phyloP scores from a whole-genome alignment of 2,113 vertebrate genomes.

The Anolis carolinensis region DNA sequence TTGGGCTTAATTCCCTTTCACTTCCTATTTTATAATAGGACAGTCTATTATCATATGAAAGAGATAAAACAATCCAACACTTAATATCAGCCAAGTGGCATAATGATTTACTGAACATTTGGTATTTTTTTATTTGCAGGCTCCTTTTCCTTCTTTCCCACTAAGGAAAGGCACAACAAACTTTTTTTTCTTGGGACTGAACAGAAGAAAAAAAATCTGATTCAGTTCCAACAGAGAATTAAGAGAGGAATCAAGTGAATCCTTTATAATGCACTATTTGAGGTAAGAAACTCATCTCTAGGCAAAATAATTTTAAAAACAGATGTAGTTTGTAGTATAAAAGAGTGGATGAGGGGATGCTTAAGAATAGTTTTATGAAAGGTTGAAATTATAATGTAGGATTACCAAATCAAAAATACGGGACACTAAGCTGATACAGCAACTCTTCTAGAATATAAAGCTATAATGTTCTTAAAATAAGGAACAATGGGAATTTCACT shows the following conservation, averaged over 20 bases:
- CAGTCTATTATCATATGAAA: constrained; percentile 39
- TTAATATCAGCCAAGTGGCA: neutral
- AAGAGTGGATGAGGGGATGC: constrained; percentile 7
- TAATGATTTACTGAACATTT: constrained; percentile 17
- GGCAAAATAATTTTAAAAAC: constrained; percentile 28
- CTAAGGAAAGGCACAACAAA: neutral
- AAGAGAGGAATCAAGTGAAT: constrained; percentile 25
- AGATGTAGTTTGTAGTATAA: neutral
- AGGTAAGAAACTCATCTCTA: constrained; percentile 39
- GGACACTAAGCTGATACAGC: neutral
- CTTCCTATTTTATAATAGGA: constrained; percentile 41
- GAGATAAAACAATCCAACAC: constrained; percentile 26
- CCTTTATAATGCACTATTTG: constrained; percentile 12
- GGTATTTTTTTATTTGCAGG: constrained; percentile 34
- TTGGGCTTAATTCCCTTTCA: constrained; percentile 47
- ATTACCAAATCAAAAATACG: constrained; percentile 6
- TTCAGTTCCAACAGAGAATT: constrained; percentile 30
- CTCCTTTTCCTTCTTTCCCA: constrained; percentile 31
- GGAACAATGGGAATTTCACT: neutral
- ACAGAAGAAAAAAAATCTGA: constrained; percentile 18
- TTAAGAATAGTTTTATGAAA: neutral
- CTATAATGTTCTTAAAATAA: constrained; percentile 5
- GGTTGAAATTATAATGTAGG: neutral
- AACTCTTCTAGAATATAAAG: neutral
- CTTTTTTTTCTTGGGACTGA: neutral